Base-by-base conservation (phyloP, 2,797 vertebrate genomes). In the Rhadinocentrus ornatus region DNA sequence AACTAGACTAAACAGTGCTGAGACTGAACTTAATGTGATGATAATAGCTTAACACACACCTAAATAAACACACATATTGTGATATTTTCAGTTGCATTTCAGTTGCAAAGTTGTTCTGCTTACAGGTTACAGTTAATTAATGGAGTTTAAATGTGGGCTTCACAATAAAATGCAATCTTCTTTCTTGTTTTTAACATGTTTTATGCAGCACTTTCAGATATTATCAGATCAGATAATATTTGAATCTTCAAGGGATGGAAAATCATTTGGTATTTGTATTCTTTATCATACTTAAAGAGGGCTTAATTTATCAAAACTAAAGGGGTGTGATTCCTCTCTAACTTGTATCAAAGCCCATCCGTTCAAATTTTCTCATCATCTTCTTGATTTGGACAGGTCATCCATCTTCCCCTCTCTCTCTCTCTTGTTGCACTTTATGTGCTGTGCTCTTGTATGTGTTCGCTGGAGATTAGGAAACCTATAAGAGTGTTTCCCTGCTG, bases 241-340 rank as follows among this genome's bases (percentile, higher is more conserved):
- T 57, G 29, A 68, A 62, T 29, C 20, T 35, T 66, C 20, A n/a
- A 53, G 18, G 46, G 37, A 4, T 15, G 56, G 48, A 66, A 46
- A 76, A 24, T 4, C 1, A 24, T 52, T 26, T 52, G 48, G 4
- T 29, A 16, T 54, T 41, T 16, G 37, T 37, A 37, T 41, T 53
- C 55, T 11, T 35, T 71, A 78, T 83, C 4, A 79, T 66, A 64
- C 53, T 41, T 37, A 63, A 44, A 63, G 75, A 67, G 61, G 37
- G 41, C 63, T 65, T n/a, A 20, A 60, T 48, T 62, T 59, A 80
- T 61, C 53, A 50, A 64, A 68, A 77, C 32, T 74, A 63, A 78
- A 31, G 11, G 6, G 62, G 58, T 78, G 24, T 70, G 69, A 75
- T 87, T 78, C 63, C 44, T 31, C 10, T 75, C 65, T 77, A 79